A percentile compares a stretch with the other conserved stretches of the same genome.
phyloP scores from a whole-genome alignment of 2,113 vertebrate genomes.

The Bolborhynchus lineola region DNA sequence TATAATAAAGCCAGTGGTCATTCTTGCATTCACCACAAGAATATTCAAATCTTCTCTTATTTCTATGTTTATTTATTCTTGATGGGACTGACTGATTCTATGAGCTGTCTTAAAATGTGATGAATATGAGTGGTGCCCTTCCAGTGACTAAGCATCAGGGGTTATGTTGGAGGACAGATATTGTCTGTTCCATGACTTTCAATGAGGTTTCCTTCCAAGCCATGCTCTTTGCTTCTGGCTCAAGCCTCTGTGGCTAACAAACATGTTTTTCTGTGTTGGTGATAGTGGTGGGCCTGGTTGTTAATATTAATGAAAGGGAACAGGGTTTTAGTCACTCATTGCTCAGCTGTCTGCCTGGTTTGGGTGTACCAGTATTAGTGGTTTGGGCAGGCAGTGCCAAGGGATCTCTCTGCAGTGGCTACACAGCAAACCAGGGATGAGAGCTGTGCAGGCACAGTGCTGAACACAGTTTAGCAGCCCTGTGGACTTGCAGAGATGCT shows the following conservation, averaged over 20 bases:
- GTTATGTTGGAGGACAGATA: background rate
- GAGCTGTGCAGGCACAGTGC: fast-evolving
- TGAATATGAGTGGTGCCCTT: background rate
- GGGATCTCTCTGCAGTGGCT: background rate
- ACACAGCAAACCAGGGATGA: background rate
- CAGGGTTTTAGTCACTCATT: background rate
- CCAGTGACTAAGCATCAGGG: fast-evolving
- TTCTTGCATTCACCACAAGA: background rate
- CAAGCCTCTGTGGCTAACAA: background rate
- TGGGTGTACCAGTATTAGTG: fast-evolving
- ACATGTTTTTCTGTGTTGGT: too few species aligned
- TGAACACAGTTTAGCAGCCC: background rate
- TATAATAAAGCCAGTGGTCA: fast-evolving
- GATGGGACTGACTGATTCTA: background rate
- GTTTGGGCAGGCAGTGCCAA: background rate
- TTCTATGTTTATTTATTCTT: background rate
- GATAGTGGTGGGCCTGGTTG: fast-evolving
- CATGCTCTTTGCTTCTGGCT: background rate
- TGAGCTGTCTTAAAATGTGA: background rate
- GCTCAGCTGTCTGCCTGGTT: fast-evolving
- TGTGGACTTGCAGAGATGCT: background rate
- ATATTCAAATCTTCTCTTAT: background rate
- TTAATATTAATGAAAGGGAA: background rate
- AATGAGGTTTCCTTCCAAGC: background rate
- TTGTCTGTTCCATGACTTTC: background rate